A percentile compares a stretch with the other conserved stretches of the same genome.
Evolutionary conservation across 2,113 vertebrate genomes (phyloP).

Genomic region (Romanogobio albipinnatus): DNA sequence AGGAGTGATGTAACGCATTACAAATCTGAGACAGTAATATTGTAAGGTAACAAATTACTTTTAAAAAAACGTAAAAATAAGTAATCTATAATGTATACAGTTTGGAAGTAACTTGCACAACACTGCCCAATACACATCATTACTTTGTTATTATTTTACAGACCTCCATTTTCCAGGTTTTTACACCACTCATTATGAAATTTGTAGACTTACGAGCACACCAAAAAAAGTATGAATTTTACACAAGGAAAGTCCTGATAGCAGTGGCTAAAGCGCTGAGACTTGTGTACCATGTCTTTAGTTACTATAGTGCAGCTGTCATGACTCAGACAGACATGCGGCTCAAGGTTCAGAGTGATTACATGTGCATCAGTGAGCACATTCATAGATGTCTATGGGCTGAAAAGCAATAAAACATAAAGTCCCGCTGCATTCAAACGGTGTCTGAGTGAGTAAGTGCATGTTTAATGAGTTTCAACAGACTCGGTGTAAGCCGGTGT

Average conservation of each 20-base stretch:
- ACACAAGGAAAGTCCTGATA: neutral
- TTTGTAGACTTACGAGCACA: too few relatives aligned
- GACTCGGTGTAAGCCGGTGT: neutral
- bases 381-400: constrained; percentile 1
- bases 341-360: neutral
- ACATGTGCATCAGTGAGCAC: constrained; percentile 10
- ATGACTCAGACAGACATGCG: neutral
- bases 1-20: too few relatives aligned
- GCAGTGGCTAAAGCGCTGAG: neutral
- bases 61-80: too few relatives aligned
- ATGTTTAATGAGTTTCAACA: neutral
- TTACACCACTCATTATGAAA: too few relatives aligned
- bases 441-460: neutral
- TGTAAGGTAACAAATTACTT: too few relatives aligned
- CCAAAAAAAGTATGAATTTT: too few relatives aligned
- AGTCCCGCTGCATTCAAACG: neutral
- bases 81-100: too few relatives aligned
- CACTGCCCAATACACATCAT: too few relatives aligned
- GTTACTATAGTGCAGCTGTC: constrained; percentile 22
- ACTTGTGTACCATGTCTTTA: neutral
- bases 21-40: too few relatives aligned
- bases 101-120: too few relatives aligned
- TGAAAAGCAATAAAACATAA: constrained; percentile 11
- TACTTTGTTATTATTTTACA: too few relatives aligned
- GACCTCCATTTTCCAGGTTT: too few relatives aligned